Evolutionary conservation across 2,797 vertebrate species (phyloP).

Genomic region (Tapirus indicus): DNA sequence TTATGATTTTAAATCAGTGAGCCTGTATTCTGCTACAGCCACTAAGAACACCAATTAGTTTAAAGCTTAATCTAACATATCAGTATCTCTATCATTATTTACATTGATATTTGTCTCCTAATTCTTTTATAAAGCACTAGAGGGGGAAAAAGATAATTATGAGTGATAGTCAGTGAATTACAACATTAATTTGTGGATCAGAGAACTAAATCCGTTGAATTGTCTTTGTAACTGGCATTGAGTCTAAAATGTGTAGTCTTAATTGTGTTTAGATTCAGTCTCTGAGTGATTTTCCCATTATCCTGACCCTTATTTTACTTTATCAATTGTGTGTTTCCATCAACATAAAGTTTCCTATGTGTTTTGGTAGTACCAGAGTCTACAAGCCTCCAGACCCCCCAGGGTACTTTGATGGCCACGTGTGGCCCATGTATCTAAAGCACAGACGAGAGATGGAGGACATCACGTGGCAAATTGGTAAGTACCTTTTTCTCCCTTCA

Average conservation of each 20-base stretch:
- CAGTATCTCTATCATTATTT: background rate
- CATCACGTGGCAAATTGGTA: slow-evolving; percentile 89
- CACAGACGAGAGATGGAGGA: slow-evolving; percentile 92
- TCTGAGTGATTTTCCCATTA: background rate
- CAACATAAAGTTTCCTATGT: background rate
- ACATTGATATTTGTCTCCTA: background rate
- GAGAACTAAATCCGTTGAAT: background rate
- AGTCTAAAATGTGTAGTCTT: background rate
- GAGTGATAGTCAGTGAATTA: slow-evolving; percentile 22
- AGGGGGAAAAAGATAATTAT: background rate
- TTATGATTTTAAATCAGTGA: background rate
- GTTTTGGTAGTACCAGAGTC: slow-evolving; percentile 90
- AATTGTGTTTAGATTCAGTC: slow-evolving; percentile 2
- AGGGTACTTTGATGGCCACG: slow-evolving; percentile 94
- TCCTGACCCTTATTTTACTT: background rate
- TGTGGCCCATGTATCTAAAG: slow-evolving; percentile 98
- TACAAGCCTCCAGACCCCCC: slow-evolving; percentile 94
- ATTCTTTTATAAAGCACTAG: background rate
- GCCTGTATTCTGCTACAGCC: background rate
- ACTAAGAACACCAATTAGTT: background rate
- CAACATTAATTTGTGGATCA: background rate
- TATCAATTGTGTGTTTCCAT: slow-evolving; percentile 4
- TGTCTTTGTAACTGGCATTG: background rate
- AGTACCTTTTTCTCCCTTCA: slow-evolving; percentile 54
- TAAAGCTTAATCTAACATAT: background rate